Conservation (phyloP, 1,140 invertebrate species). For the Eubasilissa regina region DNA sequence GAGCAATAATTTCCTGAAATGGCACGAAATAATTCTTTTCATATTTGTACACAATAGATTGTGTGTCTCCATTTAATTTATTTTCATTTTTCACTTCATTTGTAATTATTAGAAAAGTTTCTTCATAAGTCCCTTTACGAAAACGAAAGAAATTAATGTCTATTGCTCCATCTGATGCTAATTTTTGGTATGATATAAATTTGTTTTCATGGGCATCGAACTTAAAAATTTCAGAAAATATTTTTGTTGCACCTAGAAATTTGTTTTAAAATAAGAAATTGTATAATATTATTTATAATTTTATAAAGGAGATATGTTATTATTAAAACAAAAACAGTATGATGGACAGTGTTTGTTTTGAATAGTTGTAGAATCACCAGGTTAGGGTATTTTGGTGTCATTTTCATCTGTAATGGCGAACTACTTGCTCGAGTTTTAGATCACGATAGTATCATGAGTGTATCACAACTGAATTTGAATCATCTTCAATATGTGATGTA, state of each 20-base stretch:
- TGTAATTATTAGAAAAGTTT: slow-evolving; percentile 63
- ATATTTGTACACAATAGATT: slow-evolving; percentile 64
- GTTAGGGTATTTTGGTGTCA: too few species aligned
- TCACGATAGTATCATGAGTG: too few species aligned
- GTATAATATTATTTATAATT: too few species aligned
- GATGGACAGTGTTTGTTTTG: too few species aligned
- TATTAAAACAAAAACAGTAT: too few species aligned
- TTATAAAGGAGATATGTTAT: too few species aligned
- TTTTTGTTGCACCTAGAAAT: slow-evolving; percentile 63
- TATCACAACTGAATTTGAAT: too few species aligned
- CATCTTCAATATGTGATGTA: too few species aligned
- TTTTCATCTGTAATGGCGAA: too few species aligned
- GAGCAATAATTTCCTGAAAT: slow-evolving; percentile 64
- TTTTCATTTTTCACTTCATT: slow-evolving; percentile 52
- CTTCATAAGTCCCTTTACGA: slow-evolving; percentile 56
- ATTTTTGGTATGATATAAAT: slow-evolving; percentile 68
- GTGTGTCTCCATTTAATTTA: slow-evolving; percentile 40
- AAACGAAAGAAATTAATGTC: slow-evolving; percentile 64
- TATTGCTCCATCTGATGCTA: slow-evolving; percentile 64
- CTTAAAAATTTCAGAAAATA: slow-evolving; percentile 70
- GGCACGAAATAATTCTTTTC: slow-evolving; percentile 64
- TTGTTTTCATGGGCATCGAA: slow-evolving; percentile 64
- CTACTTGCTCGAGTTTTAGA: too few species aligned
- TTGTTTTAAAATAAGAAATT: too few species aligned
- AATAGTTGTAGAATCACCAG: too few species aligned